Evolutionary conservation across 2,888 invertebrate genomes (phyloP).

Genomic region (Subacronicta megacephala): DNA sequence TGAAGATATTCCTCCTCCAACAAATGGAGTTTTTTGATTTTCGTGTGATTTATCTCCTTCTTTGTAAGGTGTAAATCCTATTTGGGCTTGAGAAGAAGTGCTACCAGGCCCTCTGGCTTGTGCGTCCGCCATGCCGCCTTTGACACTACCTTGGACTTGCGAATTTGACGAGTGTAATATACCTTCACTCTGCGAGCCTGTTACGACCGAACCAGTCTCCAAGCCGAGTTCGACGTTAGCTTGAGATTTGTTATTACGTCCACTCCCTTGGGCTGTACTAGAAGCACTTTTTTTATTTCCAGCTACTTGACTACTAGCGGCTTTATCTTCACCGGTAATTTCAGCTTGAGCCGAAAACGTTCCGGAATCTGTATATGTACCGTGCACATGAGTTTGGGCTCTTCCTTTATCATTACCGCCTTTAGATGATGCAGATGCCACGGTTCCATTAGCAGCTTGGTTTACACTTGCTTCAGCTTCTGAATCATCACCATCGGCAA

Average conservation of each 20-base stretch:
- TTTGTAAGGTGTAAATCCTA: slow-evolving; percentile 94
- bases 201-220: slow-evolving; percentile 93
- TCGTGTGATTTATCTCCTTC: slow-evolving; percentile 89
- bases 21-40: slow-evolving; percentile 89
- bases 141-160: slow-evolving; percentile 94
- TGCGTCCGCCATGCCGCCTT: slow-evolving; percentile 96
- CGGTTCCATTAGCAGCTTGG: slow-evolving; percentile 90
- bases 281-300: slow-evolving; percentile 93
- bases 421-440: slow-evolving; percentile 93
- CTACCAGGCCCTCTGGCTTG: slow-evolving; percentile 95
- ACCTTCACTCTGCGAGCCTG: slow-evolving; percentile 94
- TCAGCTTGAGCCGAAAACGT: slow-evolving; percentile 95
- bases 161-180: slow-evolving; percentile 93
- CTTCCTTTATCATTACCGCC: slow-evolving; percentile 93
- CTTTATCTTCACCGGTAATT: slow-evolving; percentile 93
- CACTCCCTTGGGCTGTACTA: slow-evolving; percentile 93
- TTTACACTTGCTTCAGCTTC: slow-evolving; percentile 92
- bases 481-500: slow-evolving; percentile 91
- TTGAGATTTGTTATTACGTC: slow-evolving; percentile 93
- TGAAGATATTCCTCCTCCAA: slow-evolving; percentile 94
- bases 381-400: slow-evolving; percentile 95
- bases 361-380: slow-evolving; percentile 93
- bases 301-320: slow-evolving; percentile 92
- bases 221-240: slow-evolving; percentile 93
- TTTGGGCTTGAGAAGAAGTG: slow-evolving; percentile 96